phyloP scores from a whole-genome alignment of 2,888 invertebrate species.

The Tupiocoris notatus region DNA sequence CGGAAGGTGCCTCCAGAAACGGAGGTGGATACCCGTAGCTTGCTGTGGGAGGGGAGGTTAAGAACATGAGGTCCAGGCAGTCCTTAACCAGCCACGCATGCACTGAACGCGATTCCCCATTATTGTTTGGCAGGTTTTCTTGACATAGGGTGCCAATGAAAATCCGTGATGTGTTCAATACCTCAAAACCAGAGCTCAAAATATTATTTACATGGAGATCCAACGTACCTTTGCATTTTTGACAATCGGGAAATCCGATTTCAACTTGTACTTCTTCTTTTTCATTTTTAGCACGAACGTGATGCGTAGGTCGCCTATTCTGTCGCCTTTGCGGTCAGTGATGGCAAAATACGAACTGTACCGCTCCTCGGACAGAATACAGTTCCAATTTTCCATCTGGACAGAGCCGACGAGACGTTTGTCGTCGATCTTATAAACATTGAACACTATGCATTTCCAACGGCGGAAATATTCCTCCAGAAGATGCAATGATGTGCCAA shows the following conservation, averaged over 20 bases:
- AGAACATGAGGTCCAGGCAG: too few species aligned
- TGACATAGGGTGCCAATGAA: too few species aligned
- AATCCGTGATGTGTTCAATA: too few species aligned
- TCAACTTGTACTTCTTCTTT: slow-evolving; percentile 24
- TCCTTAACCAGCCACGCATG: too few species aligned
- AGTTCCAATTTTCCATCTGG: slow-evolving; percentile 23
- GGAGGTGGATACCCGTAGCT: too few species aligned
- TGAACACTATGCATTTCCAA: slow-evolving; percentile 21
- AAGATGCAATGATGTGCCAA: slow-evolving; percentile 14
- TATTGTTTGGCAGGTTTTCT: neutral
- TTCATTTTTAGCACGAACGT: slow-evolving; percentile 29
- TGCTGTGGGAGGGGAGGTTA: too few species aligned
- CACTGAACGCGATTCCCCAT: neutral
- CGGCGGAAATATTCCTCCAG: slow-evolving; percentile 22
- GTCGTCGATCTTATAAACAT: slow-evolving; percentile 22
- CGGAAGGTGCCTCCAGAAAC: too few species aligned
- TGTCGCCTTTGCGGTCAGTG: slow-evolving; percentile 16
- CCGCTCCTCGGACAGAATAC: slow-evolving; percentile 14
- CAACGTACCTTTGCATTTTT: neutral
- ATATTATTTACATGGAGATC: too few species aligned
- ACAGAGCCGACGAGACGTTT: slow-evolving; percentile 6
- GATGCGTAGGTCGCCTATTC: slow-evolving; percentile 17
- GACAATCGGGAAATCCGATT: slow-evolving; percentile 25
- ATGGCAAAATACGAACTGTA: slow-evolving; percentile 27
- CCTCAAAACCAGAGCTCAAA: too few species aligned